Percentiles rank a stretch among this genome's conserved stretches.
Conservation (phyloP, 2,113 vertebrate genomes). For the Rhineura floridana region DNA sequence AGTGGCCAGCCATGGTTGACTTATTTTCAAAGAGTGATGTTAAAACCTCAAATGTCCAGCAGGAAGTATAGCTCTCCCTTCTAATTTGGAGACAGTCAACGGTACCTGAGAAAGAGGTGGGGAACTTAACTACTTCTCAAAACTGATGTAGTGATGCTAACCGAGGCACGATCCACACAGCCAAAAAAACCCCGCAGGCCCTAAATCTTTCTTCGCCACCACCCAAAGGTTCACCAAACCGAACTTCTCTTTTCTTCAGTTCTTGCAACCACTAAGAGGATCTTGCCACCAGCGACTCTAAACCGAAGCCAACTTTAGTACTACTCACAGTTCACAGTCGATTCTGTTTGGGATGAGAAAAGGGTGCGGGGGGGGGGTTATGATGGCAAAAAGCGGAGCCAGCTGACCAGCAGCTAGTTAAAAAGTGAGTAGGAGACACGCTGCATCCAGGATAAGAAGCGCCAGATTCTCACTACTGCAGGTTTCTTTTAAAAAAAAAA, state of each 20-base stretch:
- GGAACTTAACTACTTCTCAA: too few relatives aligned
- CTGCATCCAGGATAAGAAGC: neutral
- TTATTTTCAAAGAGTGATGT: too few relatives aligned
- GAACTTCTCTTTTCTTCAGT: neutral
- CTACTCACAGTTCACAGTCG: neutral
- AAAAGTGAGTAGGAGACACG: neutral
- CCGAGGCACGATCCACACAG: neutral
- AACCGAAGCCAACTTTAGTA: neutral
- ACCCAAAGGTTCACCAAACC: neutral
- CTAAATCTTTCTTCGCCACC: neutral
- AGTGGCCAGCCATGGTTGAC: constrained; percentile 1
- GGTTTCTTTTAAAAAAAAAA: neutral
- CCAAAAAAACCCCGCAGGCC: neutral
- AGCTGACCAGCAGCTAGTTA: neutral
- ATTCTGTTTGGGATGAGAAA: neutral
- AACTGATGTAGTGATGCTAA: neutral
- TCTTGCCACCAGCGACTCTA: neutral
- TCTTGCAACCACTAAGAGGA: neutral
- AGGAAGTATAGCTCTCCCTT: neutral
- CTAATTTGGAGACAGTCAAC: too few relatives aligned
- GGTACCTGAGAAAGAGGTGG: neutral
- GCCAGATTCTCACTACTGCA: neutral
- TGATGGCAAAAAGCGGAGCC: neutral
- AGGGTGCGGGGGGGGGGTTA: neutral
- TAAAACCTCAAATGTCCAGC: neutral